These are phyloP conservation scores for Fratercula arctica DNA, from an alignment of 2,797 vertebrate genomes.

Conservation along the genomic window DNA sequence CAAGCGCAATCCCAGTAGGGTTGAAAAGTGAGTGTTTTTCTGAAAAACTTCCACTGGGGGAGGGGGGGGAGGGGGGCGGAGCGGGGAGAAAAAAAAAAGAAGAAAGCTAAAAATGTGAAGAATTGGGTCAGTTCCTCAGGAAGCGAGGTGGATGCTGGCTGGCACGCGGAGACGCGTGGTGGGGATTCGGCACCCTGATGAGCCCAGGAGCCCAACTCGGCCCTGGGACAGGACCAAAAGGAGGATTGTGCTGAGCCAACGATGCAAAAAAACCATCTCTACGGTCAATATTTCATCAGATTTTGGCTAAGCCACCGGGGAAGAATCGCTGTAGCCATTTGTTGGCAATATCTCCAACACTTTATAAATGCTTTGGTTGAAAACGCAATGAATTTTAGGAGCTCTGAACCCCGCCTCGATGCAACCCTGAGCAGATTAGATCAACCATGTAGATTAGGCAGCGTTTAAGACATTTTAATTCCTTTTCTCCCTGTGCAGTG, in stretches of 20 bases:
- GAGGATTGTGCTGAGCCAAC: accelerated
- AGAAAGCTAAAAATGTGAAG: not conserved
- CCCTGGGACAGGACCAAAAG: not conserved
- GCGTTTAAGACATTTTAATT: not conserved
- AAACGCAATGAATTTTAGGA: not conserved
- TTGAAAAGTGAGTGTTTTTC: not conserved
- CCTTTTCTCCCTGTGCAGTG: not conserved
- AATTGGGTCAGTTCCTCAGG: not conserved
- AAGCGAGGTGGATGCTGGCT: not conserved
- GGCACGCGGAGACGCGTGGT: not conserved
- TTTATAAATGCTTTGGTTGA: not conserved
- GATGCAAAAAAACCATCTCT: not conserved
- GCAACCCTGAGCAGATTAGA: not conserved
- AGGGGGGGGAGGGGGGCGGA: too few relatives aligned
- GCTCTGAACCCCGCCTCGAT: not conserved
- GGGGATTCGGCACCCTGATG: not conserved
- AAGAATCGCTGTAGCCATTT: accelerated
- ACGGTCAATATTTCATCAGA: accelerated
- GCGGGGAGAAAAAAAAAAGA: not conserved
- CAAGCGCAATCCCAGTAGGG: not conserved
- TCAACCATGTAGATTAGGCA: not conserved
- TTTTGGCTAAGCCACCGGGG: not conserved
- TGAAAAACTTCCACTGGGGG: not conserved
- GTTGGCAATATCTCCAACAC: not conserved
- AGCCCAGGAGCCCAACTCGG: not conserved